Evolutionary conservation across 2,888 invertebrate genomes (phyloP).

Genomic region (Apamea epomidion): DNA sequence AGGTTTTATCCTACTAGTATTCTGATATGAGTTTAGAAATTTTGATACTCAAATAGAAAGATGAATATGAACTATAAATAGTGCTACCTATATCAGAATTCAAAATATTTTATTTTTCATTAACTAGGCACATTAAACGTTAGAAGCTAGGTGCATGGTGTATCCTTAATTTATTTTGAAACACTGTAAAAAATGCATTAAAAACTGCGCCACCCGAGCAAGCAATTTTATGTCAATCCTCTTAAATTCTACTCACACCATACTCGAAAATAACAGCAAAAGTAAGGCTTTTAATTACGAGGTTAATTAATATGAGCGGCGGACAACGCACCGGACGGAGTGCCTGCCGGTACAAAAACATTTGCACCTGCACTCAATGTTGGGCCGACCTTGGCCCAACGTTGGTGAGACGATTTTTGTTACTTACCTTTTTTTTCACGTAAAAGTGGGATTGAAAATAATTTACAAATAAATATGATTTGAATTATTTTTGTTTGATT

Average conservation of each 20-base stretch:
- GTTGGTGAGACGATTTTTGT: constrained; percentile 3
- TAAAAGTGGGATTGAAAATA: not conserved
- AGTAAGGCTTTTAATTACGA: constrained; percentile 61
- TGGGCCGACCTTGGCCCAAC: constrained; percentile 47
- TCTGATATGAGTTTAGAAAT: not conserved
- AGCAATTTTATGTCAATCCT: constrained; percentile 19
- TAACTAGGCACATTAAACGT: not conserved
- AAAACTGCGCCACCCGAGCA: not conserved
- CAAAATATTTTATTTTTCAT: not conserved
- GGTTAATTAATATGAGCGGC: constrained; percentile 65
- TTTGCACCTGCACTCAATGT: constrained; percentile 60
- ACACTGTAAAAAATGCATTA: not conserved
- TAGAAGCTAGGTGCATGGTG: not conserved
- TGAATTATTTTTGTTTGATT: not conserved
- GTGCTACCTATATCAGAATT: not conserved
- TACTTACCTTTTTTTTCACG: not conserved
- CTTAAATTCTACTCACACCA: constrained; percentile 37
- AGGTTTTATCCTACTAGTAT: not conserved
- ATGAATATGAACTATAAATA: not conserved
- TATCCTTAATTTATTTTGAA: not conserved
- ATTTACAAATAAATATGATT: not conserved
- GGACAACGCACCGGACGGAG: constrained; percentile 58
- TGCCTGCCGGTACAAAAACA: constrained; percentile 53
- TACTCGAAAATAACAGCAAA: constrained; percentile 51
- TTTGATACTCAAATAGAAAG: not conserved